Evolutionary conservation across 2,113 vertebrate species (phyloP), one percentile per base, ranked within the genome.

Genomic region (Danionella cerebrum): DNA sequence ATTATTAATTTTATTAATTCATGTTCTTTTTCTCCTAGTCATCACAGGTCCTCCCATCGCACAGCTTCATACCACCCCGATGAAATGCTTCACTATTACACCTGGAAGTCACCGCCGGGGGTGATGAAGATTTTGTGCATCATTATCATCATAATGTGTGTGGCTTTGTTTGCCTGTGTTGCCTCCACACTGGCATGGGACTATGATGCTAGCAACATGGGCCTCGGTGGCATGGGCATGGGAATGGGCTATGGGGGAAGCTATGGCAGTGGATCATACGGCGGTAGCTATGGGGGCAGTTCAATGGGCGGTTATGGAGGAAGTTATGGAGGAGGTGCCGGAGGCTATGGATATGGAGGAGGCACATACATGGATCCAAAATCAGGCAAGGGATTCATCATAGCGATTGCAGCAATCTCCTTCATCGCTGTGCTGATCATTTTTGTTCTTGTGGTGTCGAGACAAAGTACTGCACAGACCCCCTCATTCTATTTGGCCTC

Each of bases 161-260:
- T 96, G 58, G 90, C 87, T 2, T 57, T 94, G 58, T 95, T 96
- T 76, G 94, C 90, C 48, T 95, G 93, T 10, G 91, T 96, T 18
- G 91, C 92, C n/a, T 93, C 93, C 59, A 94, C 94, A 0, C 80
- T 96, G 54, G 87, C 86, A 55, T 96, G 92, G 91, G 94, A 96
- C 78, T 87, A 89, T 1, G 83, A 92, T 8, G 80, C 85, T 72
- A 47, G 74, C 53, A 21, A 74, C 41, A 87, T 89, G 70, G 91
- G 91, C 1, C 3, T 18, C 0, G 71, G 0, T 77, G 5, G 76
- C 67, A 2, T 80, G 2, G 55, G 63, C 3, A 33, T 53, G 12
- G 29, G 18, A 21, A 65, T 11, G 55, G 59, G 65, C 5, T 27
- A 8, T 4, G 59, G 71, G 1, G 57, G 65, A n/a, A 3, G 11